Base-by-base conservation (phyloP, 2,113 vertebrate species). In the Picathartes gymnocephalus region DNA sequence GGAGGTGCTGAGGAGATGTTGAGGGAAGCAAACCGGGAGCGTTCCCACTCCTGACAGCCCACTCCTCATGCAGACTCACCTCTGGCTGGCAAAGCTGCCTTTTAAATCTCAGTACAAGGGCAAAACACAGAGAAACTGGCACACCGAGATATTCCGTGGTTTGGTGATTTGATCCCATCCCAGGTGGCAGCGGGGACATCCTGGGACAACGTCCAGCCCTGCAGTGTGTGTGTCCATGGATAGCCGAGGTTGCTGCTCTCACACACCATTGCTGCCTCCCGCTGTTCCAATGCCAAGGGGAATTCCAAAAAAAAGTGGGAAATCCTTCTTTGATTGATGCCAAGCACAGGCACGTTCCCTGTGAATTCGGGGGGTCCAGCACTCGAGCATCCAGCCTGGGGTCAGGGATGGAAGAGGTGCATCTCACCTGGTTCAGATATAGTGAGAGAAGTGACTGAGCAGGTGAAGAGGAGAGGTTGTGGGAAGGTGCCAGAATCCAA, bases 71-170 rank as follows among this genome's bases (percentile, higher is more conserved):
- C 42, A 81, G 15, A 47, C 35, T 68, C 71, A 44, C 88, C 78
- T 61, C 92, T 82, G 88, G 92, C 82, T 92, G 88, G 35, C 81
- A 58, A n/a, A 92, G 39, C 4, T 13, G 13, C 3, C 0, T 22
- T 69, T 39, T 11, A 10, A 7, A 53, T 69, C 90, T n/a, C 53
- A 51, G 4, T 4, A 16, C 74, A 83, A 23, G 24, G 73, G 40
- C 16, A 45, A 56, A 30, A 6, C 6, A 1, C 37, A 28, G 18
- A 71, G 19, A 39, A 89, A 37, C 7, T 35, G 31, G 42, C 6
- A 24, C 37, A 4, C 0, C 6, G 69, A n/a, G 69, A 1, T 24
- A 10, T 25, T 11, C 40, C 3, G 1, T 10, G 45, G 20, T 6
- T 60, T 66, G 48, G 10, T 11, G 39, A 1, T 31, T n/a, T 25